Evolutionary conservation across 1,140 invertebrate species (phyloP).

Genomic region (Phortica variegata): DNA sequence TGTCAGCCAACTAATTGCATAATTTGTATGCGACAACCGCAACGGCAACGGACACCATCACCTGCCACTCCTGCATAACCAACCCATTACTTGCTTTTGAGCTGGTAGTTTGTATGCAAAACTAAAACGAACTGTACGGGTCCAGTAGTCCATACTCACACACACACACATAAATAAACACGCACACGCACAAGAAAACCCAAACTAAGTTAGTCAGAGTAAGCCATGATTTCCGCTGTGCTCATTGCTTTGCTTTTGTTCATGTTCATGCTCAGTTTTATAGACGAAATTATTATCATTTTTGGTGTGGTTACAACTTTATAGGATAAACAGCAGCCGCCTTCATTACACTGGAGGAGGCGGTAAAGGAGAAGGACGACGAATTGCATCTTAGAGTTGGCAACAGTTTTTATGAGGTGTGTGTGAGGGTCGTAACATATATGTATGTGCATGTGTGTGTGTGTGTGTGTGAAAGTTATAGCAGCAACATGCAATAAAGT

Average conservation of each 20-base stretch:
- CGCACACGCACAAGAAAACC: slow-evolving; percentile 11
- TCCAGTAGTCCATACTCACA: too few relatives aligned
- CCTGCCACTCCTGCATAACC: too few relatives aligned
- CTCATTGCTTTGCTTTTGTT: background rate
- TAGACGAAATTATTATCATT: slow-evolving; percentile 45
- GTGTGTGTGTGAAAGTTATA: slow-evolving; percentile 34
- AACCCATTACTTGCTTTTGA: too few relatives aligned
- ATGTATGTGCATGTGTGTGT: slow-evolving; percentile 6
- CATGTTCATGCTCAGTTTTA: slow-evolving; percentile 8
- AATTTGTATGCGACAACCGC: slow-evolving; percentile 47
- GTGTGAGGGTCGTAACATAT: slow-evolving; percentile 13
- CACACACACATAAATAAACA: slow-evolving; percentile 8
- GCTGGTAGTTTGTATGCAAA: too few relatives aligned
- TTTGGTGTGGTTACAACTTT: slow-evolving; percentile 14
- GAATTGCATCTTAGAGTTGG: slow-evolving; percentile 30
- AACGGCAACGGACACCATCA: too few relatives aligned
- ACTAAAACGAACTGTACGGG: too few relatives aligned
- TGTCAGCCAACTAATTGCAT: slow-evolving; percentile 40
- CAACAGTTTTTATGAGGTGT: slow-evolving; percentile 47
- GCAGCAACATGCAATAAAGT: slow-evolving; percentile 48
- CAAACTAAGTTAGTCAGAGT: too few relatives aligned
- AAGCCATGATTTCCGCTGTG: background rate
- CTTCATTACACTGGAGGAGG: slow-evolving; percentile 2
- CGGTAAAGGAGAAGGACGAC: too few relatives aligned
- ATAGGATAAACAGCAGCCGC: slow-evolving; percentile 12